Base-by-base conservation (phyloP, 2,888 invertebrate genomes). In the Phalera bucephala region DNA sequence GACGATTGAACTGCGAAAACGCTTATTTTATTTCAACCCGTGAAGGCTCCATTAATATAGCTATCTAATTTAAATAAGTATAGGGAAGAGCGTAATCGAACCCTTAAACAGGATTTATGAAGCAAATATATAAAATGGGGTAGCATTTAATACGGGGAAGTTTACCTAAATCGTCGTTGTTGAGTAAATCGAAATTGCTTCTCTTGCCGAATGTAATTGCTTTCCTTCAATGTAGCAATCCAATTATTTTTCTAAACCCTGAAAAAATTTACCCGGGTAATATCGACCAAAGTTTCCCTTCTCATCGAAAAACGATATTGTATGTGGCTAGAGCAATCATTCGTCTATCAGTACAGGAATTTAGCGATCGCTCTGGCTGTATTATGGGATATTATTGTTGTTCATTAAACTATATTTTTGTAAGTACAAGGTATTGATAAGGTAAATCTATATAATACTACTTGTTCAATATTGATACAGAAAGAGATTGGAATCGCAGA, bases 201-300 rank as follows among this genome's bases (percentile, higher is more conserved):
- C 71, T 77, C 72, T 77, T 74, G 67, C 68, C 72, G 70, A 71
- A 70, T 81, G 83, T 85, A 83, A 85, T 85, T 86, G 85, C 78
- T 83, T 82, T 75, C 75, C 73, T 72, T 80, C 78, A 77, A 80
- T 77, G 72, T 72, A 70, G 74, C 78, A 72, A 81, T 80, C 81
- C 83, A 85, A 86, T 86, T 85, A 85, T 83, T 84, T 85, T 82
- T 82, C 72, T 80, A 79, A 83, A 75, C 74, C 82, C 72, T 79
- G 72, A 72, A 82, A 82, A 81, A 81, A 79, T 81, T 80, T 78
- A 64, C 65, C 63, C 66, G 52, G 59, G 68, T 71, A 72, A 72
- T 70, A 63, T 58, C 62, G 70, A 55, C 64, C 54, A 66, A 68
- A 77, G 70, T 78, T 76, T 67, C 64, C 65, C 70, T 61, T 64